Evolutionary conservation across 2,113 vertebrate genomes (phyloP), one percentile per base, ranked within the genome.

Genomic region (Alouatta palliata): DNA sequence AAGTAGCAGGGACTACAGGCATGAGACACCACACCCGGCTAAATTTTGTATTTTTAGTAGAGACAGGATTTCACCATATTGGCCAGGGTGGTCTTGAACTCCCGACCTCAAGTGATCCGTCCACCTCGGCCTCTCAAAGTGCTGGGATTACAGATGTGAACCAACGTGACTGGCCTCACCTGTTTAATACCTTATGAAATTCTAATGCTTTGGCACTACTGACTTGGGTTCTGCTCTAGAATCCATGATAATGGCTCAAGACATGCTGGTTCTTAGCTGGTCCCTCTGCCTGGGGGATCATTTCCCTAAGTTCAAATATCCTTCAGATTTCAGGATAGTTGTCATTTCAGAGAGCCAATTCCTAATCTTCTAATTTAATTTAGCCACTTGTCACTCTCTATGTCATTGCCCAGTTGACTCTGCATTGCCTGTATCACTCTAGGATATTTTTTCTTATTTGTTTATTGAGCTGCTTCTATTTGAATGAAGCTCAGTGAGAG

Each of bases 191-290:
- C 27, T n/a, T n/a, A 35, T n/a, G 12, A 21, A 61, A 70, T 66
- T 52, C 58, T 35, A 25, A 49, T 35, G 32, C 35, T 93, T n/a
- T 30, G 47, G n/a, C 35, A 32, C 49, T 11, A 7, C 40, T n/a
- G 30, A 16, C 45, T 56, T 47, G 61, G 16, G 2, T 68, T 94
- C n/a, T 61, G 47, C 54, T 92, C 4, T 80, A 12, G 12, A 17
- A 49, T 21, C 21, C 12, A 0, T 16, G 49, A 35, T 21, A 7
- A 80, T 8, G 17, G 0, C 9, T 54, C 6, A 20, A 7, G 30
- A 52, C 32, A 0, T 4, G 1, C 45, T 23, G 75, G 30, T 66
- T 79, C 47, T 66, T 17, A 40, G 30, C 87, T 27, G 30, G 61
- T 73, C 17, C n/a, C 43, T 54, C 47, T 61, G 35, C 56, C 40